These are phyloP conservation scores for Autographa pulchrina DNA, from an alignment of 2,888 invertebrate species.

Conservation along the genomic window DNA sequence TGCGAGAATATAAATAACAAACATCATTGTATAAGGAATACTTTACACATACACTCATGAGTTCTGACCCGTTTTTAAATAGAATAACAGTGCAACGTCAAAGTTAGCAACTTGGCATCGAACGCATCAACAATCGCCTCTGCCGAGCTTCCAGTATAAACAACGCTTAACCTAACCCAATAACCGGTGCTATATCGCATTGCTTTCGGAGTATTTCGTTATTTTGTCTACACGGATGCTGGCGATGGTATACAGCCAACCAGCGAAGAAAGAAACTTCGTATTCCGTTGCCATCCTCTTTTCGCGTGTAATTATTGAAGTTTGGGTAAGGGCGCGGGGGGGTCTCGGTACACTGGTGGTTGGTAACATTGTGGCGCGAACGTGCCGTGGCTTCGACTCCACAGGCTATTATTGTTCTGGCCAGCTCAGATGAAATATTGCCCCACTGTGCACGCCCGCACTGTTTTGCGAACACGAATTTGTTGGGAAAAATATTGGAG, in stretches of 20 bases:
- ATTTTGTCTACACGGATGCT: constrained; percentile 89
- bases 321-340: constrained; percentile 63
- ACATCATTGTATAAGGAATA: constrained; percentile 18
- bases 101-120: constrained; percentile 82
- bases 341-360: constrained; percentile 74
- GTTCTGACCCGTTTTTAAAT: constrained; percentile 68
- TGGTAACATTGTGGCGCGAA: constrained; percentile 86
- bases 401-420: constrained; percentile 88
- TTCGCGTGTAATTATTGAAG: constrained; percentile 59
- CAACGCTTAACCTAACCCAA: constrained; percentile 88
- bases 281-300: constrained; percentile 59
- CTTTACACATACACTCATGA: constrained; percentile 24
- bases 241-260: constrained; percentile 80
- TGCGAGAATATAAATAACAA: constrained; percentile 10
- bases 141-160: constrained; percentile 80
- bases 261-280: constrained; percentile 69
- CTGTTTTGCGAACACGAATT: constrained; percentile 85
- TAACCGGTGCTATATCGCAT: constrained; percentile 85
- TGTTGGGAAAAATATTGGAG: constrained; percentile 84
- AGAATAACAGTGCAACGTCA: constrained; percentile 75
- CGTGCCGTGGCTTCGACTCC: constrained; percentile 88
- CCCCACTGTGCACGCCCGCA: constrained; percentile 86
- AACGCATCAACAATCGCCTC: constrained; percentile 85
- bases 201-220: constrained; percentile 88
- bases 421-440: constrained; percentile 89